These are phyloP conservation scores for Eustalomyia histrio DNA, from an alignment of 2,888 invertebrate genomes.

Conservation along the genomic window DNA sequence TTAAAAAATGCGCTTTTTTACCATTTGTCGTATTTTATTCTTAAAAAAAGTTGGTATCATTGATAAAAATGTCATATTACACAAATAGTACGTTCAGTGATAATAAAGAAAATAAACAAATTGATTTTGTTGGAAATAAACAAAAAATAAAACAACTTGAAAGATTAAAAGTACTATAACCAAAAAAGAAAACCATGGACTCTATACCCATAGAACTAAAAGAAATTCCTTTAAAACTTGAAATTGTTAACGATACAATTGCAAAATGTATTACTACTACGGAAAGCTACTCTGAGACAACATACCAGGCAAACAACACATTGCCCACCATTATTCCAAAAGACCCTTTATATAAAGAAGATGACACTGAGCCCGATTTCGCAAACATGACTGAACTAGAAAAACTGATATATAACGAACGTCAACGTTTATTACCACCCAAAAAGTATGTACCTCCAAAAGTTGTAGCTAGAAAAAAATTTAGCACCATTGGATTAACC, in stretches of 20 bases:
- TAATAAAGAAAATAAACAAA: too few species aligned
- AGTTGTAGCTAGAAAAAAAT: too few species aligned
- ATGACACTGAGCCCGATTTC: constrained; percentile 2
- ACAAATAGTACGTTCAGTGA: not conserved
- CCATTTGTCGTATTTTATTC: too few species aligned
- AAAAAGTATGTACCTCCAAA: not conserved
- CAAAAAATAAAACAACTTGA: too few species aligned
- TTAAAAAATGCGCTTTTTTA: too few species aligned
- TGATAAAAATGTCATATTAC: too few species aligned
- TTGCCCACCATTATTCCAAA: constrained; percentile 5
- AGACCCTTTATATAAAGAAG: constrained; percentile 27
- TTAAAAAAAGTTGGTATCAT: too few species aligned
- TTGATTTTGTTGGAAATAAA: too few species aligned
- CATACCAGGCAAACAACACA: not conserved
- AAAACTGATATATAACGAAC: constrained; percentile 29
- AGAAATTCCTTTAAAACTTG: constrained; percentile 39
- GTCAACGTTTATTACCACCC: constrained; percentile 25
- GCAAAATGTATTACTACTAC: constrained; percentile 40
- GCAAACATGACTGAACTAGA: constrained; percentile 47
- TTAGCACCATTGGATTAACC: not conserved
- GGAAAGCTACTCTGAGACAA: constrained; percentile 9
- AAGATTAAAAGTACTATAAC: too few species aligned
- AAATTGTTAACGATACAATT: constrained; percentile 34
- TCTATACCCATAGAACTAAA: constrained; percentile 42
- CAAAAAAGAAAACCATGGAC: constrained; percentile 16